These are phyloP conservation scores for Megalurothrips usitatus DNA, from an alignment of 2,888 invertebrate genomes.

Conservation along the genomic window DNA sequence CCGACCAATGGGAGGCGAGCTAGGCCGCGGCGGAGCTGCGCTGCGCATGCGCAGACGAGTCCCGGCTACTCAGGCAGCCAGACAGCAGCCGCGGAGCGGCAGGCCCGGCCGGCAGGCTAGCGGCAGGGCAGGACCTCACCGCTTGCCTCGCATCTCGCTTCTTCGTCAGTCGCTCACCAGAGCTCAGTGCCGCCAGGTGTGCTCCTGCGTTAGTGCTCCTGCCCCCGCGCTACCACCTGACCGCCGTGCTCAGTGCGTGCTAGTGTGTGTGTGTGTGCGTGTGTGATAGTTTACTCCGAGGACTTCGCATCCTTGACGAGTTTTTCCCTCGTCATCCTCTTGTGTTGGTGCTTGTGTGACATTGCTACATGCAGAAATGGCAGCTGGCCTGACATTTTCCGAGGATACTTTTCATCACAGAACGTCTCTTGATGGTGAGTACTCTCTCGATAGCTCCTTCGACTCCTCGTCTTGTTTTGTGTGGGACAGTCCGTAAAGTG, in stretches of 20 bases:
- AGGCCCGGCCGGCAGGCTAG: not conserved
- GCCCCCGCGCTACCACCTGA: not conserved
- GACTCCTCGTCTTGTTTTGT: not conserved
- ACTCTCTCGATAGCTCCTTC: not conserved
- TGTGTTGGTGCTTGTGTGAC: conserved; percentile 3
- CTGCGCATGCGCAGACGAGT: conserved; percentile 5
- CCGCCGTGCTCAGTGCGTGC: not conserved
- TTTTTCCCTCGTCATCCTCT: not conserved
- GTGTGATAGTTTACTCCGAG: not conserved
- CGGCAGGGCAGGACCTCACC: not conserved
- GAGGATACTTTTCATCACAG: not conserved
- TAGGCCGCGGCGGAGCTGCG: not conserved
- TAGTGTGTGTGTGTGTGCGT: not conserved
- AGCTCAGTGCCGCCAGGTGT: conserved; percentile 4
- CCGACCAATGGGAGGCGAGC: conserved; percentile 1
- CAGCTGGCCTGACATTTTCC: conserved; percentile 6
- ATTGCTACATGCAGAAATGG: conserved; percentile 20
- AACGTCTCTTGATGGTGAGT: conserved; percentile 22
- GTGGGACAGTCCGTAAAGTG: too few species aligned
- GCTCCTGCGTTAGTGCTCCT: not conserved
- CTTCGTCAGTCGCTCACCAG: conserved; percentile 25
- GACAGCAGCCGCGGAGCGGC: not conserved
- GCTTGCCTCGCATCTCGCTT: not conserved
- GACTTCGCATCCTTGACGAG: not conserved
- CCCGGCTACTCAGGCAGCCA: conserved; percentile 21